Evolutionary conservation across 2,888 invertebrate genomes (phyloP).

Genomic region (Nomada fabriciana): DNA sequence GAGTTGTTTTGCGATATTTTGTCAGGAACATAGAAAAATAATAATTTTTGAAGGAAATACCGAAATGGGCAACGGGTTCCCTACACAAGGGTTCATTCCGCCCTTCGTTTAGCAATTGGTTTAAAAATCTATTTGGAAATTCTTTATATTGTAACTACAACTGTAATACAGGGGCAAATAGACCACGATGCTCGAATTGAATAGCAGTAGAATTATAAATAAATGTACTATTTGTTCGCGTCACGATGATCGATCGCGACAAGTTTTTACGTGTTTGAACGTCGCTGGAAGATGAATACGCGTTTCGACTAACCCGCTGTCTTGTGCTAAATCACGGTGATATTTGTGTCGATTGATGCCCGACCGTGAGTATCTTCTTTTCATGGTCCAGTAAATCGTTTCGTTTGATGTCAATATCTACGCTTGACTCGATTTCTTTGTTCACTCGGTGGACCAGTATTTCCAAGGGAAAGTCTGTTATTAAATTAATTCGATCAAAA

Average conservation of each 20-base stretch:
- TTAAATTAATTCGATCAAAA: background rate
- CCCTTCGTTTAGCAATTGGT: too few relatives aligned
- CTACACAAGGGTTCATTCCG: too few relatives aligned
- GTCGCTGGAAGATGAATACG: constrained; percentile 19
- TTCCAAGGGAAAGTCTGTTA: background rate
- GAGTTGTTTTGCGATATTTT: too few relatives aligned
- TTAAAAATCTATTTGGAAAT: too few relatives aligned
- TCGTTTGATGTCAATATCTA: background rate
- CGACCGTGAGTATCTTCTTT: constrained; percentile 7
- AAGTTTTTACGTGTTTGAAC: constrained; percentile 15
- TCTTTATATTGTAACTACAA: too few relatives aligned
- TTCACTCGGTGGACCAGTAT: background rate
- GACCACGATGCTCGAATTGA: background rate
- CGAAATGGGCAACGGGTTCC: too few relatives aligned
- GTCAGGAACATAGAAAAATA: too few relatives aligned
- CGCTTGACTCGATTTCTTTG: background rate
- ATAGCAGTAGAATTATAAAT: background rate
- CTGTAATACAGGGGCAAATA: too few relatives aligned
- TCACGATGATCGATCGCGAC: constrained; percentile 29
- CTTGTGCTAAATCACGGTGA: constrained; percentile 7
- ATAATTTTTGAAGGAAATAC: too few relatives aligned
- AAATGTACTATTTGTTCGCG: constrained; percentile 14
- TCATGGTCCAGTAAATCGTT: constrained; percentile 11
- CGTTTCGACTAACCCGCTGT: constrained; percentile 9
- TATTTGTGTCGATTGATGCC: constrained; percentile 17